Percentiles rank a stretch among this genome's conserved stretches.
Conservation (phyloP, 2,797 vertebrate genomes). For the Psittacula echo region DNA sequence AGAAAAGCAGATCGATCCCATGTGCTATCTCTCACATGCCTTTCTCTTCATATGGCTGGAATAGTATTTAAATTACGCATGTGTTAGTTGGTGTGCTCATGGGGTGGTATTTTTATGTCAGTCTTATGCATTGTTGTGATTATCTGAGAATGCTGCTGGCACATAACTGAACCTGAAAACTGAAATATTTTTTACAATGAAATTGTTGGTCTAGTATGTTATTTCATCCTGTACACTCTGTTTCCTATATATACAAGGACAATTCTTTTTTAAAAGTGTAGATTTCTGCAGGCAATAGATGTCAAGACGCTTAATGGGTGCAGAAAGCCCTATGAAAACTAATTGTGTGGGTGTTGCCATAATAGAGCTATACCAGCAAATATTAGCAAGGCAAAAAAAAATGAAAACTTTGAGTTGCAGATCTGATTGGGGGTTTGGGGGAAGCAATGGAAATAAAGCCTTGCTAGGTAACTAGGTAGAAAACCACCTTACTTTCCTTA, state of each 20-base stretch:
- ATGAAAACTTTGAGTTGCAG: background rate
- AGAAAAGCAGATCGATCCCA: background rate
- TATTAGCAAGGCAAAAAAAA: background rate
- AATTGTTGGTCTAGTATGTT: background rate
- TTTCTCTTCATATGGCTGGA: background rate
- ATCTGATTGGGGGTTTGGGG: background rate
- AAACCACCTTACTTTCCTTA: background rate
- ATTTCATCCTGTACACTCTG: background rate
- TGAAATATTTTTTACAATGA: background rate
- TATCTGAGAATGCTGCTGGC: background rate
- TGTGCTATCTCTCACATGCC: background rate
- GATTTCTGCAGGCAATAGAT: background rate
- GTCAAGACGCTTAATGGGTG: background rate
- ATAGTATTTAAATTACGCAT: background rate
- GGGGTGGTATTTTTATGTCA: background rate
- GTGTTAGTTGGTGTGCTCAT: background rate
- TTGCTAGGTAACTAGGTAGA: background rate
- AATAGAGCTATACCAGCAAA: background rate
- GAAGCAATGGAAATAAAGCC: background rate
- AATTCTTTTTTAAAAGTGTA: background rate
- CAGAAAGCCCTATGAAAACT: background rate
- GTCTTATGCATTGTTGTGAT: background rate
- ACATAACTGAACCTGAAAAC: background rate
- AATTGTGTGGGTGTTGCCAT: background rate
- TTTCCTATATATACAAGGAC: background rate